Conservation (phyloP, 1,140 invertebrate genomes). For the Ephestia elutella region DNA sequence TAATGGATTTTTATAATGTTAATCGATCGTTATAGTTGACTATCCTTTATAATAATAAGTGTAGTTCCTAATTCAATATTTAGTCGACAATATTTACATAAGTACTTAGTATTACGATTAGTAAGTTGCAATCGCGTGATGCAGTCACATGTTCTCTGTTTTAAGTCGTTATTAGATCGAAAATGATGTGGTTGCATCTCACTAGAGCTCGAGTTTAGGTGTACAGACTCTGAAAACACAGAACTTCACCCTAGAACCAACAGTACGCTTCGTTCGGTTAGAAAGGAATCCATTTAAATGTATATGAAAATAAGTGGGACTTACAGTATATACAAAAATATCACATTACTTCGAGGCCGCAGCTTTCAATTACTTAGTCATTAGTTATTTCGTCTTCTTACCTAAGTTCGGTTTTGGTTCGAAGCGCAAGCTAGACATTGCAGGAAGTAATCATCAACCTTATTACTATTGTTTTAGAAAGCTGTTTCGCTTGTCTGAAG, state of each 20-base stretch:
- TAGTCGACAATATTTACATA: constrained; percentile 65
- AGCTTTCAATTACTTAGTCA: constrained; percentile 70
- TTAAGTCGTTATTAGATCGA: constrained; percentile 3
- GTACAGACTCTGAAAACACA: constrained; percentile 27
- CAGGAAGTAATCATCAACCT: constrained; percentile 35
- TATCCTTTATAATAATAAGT: constrained; percentile 55
- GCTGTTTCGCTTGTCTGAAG: constrained; percentile 20
- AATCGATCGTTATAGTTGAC: constrained; percentile 59
- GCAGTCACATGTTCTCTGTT: constrained; percentile 6
- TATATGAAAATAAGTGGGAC: constrained; percentile 74
- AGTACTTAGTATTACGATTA: constrained; percentile 50
- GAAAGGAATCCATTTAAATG: constrained; percentile 73
- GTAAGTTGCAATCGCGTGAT: constrained; percentile 24
- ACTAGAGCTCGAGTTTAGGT: constrained; percentile 15
- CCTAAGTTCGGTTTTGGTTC: constrained; percentile 55
- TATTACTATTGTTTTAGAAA: constrained; percentile 19
- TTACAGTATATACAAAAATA: constrained; percentile 75
- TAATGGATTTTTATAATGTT: constrained; percentile 65
- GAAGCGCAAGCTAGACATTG: constrained; percentile 63
- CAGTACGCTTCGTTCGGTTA: constrained; percentile 59
- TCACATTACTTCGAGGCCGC: constrained; percentile 74
- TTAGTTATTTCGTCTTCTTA: constrained; percentile 66
- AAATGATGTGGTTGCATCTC: constrained; percentile 10
- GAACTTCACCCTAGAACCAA: constrained; percentile 47
- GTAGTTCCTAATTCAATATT: constrained; percentile 55